Base-by-base conservation (phyloP, 2,888 invertebrate species). In the Lampropteryx suffumata region DNA sequence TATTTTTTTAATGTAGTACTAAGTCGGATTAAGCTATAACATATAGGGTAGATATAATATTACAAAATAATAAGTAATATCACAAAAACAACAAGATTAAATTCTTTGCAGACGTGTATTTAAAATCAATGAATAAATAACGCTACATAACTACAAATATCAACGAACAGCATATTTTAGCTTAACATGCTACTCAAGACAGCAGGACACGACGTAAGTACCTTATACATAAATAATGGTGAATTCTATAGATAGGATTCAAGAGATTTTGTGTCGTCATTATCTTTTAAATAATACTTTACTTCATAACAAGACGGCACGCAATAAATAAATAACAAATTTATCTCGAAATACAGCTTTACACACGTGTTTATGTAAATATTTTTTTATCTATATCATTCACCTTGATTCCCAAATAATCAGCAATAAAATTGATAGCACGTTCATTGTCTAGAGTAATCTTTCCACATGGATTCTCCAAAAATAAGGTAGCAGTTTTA, bases 401-500 rank as follows among this genome's bases (percentile, higher is more conserved):
- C 21, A 62, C 58, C 52, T 75, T 72, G 17, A 79, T 63, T 28
- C 76, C 84, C 47, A 81, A 73, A 62, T 79, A 79, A 40, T 79
- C 65, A 0, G 78, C 69, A 9, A 80, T 67, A 53, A 84, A 82
- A 35, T 73, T 65, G 6, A 74, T 51, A n/a, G 79, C 84, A 28
- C 69, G 57, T 24, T 82, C 76, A 41, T 74, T 71, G 46, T 64
- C 71, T 9, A 86, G 51, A 17, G 82, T 82, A 30, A 49, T 29
- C 43, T 71, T 79, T 2, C 92, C 94, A 36, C 79, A 61, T 0
- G 95, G 95, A 82, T 95, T 95, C 80, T 95, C 95, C 55, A 94
- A 68, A 50, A 95, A 85, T 17, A 95, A 60, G 0, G 94, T 93
- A 5, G 87, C 90, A 13, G 84, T 80, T 56, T 85, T 86, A 4